phyloP scores from a whole-genome alignment of 2,888 invertebrate genomes.

The Pandemis heparana region DNA sequence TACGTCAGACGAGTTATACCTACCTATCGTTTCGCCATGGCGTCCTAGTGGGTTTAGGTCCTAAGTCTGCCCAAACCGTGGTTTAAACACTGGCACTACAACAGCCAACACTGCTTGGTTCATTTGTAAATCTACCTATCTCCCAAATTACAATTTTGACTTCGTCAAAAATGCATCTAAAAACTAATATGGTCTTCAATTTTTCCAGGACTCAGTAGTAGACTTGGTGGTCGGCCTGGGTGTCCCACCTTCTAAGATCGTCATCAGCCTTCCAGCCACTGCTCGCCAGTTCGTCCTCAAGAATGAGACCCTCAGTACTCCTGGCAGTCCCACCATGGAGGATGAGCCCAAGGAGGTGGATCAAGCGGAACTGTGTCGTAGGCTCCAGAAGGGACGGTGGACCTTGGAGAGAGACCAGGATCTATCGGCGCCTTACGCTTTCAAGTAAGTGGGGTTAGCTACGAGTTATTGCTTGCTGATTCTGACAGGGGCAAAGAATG shows the following conservation, averaged over 20 bases:
- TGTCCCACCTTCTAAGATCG: conserved; percentile 88
- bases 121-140: too few relatives aligned
- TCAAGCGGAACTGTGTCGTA: conserved; percentile 86
- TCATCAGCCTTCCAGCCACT: conserved; percentile 89
- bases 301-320: conserved; percentile 88
- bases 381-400: conserved; percentile 88
- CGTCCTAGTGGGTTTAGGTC: too few relatives aligned
- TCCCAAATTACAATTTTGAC: too few relatives aligned
- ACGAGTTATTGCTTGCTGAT: conserved; percentile 17
- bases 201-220: conserved; percentile 89
- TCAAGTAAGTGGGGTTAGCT: conserved; percentile 76
- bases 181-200: conserved; percentile 13
- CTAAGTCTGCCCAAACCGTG: too few relatives aligned
- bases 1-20: too few relatives aligned
- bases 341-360: conserved; percentile 84
- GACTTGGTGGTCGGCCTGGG: conserved; percentile 90
- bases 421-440: conserved; percentile 91
- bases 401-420: conserved; percentile 92
- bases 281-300: conserved; percentile 89
- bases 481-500: not conserved
- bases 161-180: not conserved
- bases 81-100: too few relatives aligned
- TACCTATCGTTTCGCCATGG: too few relatives aligned
- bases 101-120: too few relatives aligned
- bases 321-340: conserved; percentile 87